phyloP scores from a whole-genome alignment of 2,888 invertebrate species.

The Oscheius myriophilus region DNA sequence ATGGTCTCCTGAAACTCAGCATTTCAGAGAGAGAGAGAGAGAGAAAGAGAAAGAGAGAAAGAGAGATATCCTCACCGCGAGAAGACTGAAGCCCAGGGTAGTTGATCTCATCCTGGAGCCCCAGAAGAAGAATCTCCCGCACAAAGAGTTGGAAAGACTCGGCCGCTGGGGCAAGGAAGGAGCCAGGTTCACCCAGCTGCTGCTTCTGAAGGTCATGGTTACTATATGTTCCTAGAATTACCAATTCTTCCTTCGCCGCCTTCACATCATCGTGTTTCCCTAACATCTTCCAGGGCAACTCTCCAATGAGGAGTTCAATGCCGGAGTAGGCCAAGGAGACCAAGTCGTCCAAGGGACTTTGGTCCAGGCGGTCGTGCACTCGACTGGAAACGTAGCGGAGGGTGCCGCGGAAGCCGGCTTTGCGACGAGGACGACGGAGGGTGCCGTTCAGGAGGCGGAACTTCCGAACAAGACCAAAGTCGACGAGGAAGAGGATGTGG shows the following conservation, averaged over 20 bases:
- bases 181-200: constrained; percentile 1
- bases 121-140: constrained; percentile 42
- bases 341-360: constrained; percentile 53
- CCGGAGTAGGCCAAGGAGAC: constrained; percentile 50
- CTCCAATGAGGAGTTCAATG: constrained; percentile 43
- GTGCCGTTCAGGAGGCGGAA: constrained; percentile 46
- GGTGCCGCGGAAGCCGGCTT: constrained; percentile 56
- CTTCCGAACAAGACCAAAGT: constrained; percentile 58
- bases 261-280: constrained; percentile 38
- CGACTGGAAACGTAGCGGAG: constrained; percentile 60
- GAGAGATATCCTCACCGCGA: background rate
- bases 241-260: constrained; percentile 47
- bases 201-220: background rate
- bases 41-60: too few relatives aligned
- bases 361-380: constrained; percentile 53
- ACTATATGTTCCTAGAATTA: constrained; percentile 3
- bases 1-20: constrained; percentile 37
- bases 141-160: constrained; percentile 33
- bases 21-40: background rate
- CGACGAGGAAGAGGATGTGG: constrained; percentile 50
- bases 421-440: constrained; percentile 37
- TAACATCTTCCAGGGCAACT: constrained; percentile 49
- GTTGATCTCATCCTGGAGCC: constrained; percentile 48
- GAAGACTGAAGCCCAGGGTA: constrained; percentile 46
- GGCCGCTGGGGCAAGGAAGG: background rate